Evolutionary conservation across 1,140 invertebrate species (phyloP), one percentile per base, ranked within the genome.

Genomic region (Drosophila cardini): DNA sequence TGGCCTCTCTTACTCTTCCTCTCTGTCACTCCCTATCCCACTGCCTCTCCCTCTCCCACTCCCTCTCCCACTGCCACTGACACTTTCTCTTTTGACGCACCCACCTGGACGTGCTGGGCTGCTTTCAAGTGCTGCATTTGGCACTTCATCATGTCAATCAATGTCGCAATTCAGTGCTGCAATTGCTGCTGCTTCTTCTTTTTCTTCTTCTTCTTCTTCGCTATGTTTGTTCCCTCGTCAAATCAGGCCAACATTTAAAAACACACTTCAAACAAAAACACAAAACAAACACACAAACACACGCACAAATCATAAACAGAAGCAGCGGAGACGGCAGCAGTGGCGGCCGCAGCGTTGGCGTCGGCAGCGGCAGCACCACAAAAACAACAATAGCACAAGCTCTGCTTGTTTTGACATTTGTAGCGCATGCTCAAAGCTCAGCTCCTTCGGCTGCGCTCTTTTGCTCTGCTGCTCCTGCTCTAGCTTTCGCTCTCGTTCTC

Each of bases 201-300:
- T 69, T 63, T 45, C 61, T 42, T 63, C 61, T 43, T n/a, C n/a
- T 36, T 26, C 21, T 30, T 3, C 26, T 50, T 13, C 69, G 58
- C 46, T 56, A n/a, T n/a, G 42, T 63, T 56, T 43, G 43, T 40
- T 52, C 53, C 30, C 50, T 82, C 72, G 46, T 68, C 53, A 61
- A 87, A 87, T 83, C 83, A 79, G 83, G 76, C 67, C 83, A 87
- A 71, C 61, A 32, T 69, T 56, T 67, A 75, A 84, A 55, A 85
- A 85, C 82, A 85, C 85, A 84, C 72, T 61, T 77, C 13, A 53
- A 32, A 26, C 21, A 26, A 26, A 26, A 26, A 84, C 53, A 76
- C 76, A 72, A 58, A 43, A 7, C 40, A 32, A 11, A 45, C 46
- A 48, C 8, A 48, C 45, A 48, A 26, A 26, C 21, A 26, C 13